Percentiles rank a stretch among this genome's conserved stretches.
phyloP scores from a whole-genome alignment of 2,888 invertebrate species.

The Orthonychiurus folsomi region DNA sequence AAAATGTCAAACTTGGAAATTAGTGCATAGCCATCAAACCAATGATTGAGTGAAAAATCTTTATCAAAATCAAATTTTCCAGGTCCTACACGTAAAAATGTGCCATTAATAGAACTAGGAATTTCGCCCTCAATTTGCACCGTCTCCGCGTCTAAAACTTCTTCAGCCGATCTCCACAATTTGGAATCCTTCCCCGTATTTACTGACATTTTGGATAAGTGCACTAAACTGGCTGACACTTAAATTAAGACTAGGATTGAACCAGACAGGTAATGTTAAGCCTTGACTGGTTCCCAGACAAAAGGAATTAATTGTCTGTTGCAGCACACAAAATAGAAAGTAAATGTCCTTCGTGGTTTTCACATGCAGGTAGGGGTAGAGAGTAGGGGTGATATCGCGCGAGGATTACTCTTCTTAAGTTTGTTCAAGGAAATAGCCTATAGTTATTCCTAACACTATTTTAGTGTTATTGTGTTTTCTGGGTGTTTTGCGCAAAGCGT shows the following conservation, averaged over 20 bases:
- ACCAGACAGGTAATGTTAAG: not conserved
- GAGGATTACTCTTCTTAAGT: no score
- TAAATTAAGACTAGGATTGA: not conserved
- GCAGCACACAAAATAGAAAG: not conserved
- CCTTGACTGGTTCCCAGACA: not conserved
- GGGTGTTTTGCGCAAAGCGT: no score
- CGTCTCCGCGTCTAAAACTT: slow-evolving; percentile 1
- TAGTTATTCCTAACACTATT: no score
- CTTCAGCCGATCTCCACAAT: slow-evolving; percentile 11
- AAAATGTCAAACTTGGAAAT: slow-evolving; percentile 6
- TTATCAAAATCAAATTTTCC: slow-evolving; percentile 13
- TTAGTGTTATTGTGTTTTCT: no score
- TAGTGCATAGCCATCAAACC: slow-evolving; percentile 12
- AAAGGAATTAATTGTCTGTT: no score
- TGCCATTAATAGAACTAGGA: slow-evolving; percentile 6
- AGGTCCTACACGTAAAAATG: slow-evolving; percentile 3
- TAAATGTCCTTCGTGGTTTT: not conserved
- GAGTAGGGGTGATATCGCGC: no score
- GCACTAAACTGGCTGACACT: not conserved
- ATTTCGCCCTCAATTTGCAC: not conserved
- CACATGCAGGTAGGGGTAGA: not conserved
- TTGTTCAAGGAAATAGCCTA: no score
- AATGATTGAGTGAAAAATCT: slow-evolving; percentile 7
- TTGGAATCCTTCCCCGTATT: slow-evolving; percentile 7
- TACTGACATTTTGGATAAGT: not conserved